Evolutionary conservation across 2,797 vertebrate genomes (phyloP).

Genomic region (Falco cherrug): DNA sequence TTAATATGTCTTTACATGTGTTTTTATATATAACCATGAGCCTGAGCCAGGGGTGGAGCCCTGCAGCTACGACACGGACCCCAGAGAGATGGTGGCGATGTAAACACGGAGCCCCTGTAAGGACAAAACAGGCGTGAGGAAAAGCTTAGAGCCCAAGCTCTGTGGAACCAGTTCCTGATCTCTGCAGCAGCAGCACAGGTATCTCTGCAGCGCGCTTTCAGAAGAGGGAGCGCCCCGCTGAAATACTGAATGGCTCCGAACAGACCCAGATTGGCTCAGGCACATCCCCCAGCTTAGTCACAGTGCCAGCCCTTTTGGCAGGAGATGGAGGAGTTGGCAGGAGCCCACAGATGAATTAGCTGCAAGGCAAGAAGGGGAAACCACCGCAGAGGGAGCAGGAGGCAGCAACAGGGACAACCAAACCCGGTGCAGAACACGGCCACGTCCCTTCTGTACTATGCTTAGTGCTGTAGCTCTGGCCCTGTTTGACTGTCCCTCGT

Average conservation of each 20-base stretch:
- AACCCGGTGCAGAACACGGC: neutral
- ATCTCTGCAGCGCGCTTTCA: neutral
- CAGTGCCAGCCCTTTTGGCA: neutral
- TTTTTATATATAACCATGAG: neutral
- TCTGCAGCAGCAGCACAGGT: neutral
- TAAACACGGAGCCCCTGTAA: neutral
- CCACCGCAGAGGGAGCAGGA: neutral
- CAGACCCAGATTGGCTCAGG: neutral
- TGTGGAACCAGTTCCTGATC: neutral
- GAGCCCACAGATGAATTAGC: neutral
- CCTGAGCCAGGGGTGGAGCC: neutral
- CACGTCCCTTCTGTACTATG: neutral
- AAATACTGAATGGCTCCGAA: neutral
- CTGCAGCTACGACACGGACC: fast-evolving
- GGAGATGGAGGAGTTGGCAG: neutral
- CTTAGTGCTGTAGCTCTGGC: neutral
- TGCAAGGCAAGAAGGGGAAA: neutral
- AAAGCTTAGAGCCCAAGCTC: neutral
- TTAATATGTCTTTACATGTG: no score
- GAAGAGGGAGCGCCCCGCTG: neutral
- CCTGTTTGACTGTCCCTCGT: no score
- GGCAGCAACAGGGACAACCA: neutral
- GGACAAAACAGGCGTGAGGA: neutral
- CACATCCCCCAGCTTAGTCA: neutral
- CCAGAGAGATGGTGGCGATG: neutral